phyloP scores from a whole-genome alignment of 1,140 invertebrate species.

The Eciton burchellii region DNA sequence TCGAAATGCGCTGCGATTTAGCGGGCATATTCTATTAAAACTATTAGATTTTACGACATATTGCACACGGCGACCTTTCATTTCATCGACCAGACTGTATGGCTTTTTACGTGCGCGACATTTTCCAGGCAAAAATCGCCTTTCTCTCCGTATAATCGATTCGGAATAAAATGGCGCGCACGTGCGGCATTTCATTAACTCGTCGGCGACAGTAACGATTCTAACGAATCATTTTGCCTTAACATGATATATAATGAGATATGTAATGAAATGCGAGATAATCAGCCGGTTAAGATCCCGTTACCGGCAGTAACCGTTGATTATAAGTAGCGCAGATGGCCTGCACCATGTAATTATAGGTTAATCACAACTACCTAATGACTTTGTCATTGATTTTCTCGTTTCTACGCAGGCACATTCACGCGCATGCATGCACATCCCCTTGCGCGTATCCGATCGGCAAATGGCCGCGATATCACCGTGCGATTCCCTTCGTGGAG shows the following conservation, averaged over 20 bases:
- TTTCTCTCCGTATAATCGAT: constrained; percentile 1
- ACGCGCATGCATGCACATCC: background rate
- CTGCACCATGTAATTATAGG: constrained; percentile 13
- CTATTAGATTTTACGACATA: background rate
- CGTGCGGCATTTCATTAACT: background rate
- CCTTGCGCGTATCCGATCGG: constrained; percentile 23
- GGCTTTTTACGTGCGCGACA: background rate
- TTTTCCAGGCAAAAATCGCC: constrained; percentile 8
- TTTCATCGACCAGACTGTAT: background rate
- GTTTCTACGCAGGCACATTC: background rate
- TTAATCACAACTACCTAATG: constrained; percentile 22
- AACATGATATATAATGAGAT: constrained; percentile 19
- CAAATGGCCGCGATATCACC: constrained; percentile 33
- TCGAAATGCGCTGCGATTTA: background rate
- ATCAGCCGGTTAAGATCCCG: constrained; percentile 28
- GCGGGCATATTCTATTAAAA: no score
- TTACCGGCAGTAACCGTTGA: background rate
- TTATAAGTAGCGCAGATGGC: constrained; percentile 6
- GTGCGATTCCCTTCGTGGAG: constrained; percentile 51
- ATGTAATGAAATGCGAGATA: constrained; percentile 9
- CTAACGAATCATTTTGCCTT: background rate
- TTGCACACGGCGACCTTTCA: background rate
- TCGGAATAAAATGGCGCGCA: background rate
- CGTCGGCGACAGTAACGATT: background rate
- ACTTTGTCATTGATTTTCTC: constrained; percentile 9